phyloP scores from a whole-genome alignment of 2,888 invertebrate genomes.

The Mesochorus sp. region DNA sequence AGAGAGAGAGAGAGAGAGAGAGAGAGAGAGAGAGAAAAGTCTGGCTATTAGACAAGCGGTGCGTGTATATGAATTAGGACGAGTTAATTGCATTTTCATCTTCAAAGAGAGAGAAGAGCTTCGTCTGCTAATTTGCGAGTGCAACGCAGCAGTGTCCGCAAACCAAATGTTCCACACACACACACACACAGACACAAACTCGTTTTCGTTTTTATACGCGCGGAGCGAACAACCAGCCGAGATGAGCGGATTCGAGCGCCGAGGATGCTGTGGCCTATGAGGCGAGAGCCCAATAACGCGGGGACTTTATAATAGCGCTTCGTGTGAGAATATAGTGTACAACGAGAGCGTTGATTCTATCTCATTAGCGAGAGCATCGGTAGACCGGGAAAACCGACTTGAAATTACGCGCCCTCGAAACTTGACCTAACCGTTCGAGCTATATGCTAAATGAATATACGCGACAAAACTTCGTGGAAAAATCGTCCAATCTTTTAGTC shows the following conservation, averaged over 20 bases:
- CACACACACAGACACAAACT: constrained; percentile 11
- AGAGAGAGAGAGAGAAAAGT: no score
- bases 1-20: no score
- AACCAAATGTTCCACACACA: no score
- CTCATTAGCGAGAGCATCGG: constrained; percentile 77
- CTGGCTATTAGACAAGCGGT: constrained; percentile 57
- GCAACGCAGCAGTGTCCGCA: constrained; percentile 34
- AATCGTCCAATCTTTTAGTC: no score
- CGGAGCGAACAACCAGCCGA: not conserved
- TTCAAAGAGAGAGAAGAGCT: constrained; percentile 71
- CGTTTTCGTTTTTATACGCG: constrained; percentile 16
- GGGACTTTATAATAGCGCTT: constrained; percentile 21
- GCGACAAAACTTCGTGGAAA: no score
- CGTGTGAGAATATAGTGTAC: constrained; percentile 64
- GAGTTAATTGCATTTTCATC: constrained; percentile 76
- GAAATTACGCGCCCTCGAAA: constrained; percentile 61
- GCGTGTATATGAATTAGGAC: constrained; percentile 71
- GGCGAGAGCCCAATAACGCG: not conserved
- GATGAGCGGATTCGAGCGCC: not conserved
- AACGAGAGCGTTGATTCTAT: constrained; percentile 75
- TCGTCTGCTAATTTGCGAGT: constrained; percentile 62
- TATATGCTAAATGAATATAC: no score
- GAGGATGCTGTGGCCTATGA: not conserved
- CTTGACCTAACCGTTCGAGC: constrained; percentile 21
- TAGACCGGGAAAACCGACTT: constrained; percentile 63